phyloP scores from a whole-genome alignment of 2,113 vertebrate genomes.

The Leptodactylus fuscus region DNA sequence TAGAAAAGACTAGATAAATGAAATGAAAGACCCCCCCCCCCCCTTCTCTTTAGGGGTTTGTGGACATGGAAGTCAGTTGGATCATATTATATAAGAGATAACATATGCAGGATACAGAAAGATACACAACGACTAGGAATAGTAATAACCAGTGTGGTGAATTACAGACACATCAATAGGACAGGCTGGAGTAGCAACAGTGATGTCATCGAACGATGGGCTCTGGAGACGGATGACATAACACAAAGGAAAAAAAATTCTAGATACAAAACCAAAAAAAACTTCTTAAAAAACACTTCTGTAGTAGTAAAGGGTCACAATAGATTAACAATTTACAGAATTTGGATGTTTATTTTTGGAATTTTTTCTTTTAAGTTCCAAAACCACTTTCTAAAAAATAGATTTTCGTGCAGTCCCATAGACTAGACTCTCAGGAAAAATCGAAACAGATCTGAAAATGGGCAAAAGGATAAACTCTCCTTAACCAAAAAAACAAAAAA shows the following conservation, averaged over 20 bases:
- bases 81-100: neutral
- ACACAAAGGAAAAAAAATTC: neutral
- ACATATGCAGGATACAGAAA: neutral
- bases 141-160: neutral
- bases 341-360: neutral
- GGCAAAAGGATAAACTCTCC: neutral
- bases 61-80: neutral
- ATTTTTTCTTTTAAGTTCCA: no score
- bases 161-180: neutral
- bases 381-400: neutral
- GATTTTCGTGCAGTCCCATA: neutral
- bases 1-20: no score
- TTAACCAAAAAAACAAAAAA: neutral
- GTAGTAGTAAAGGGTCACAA: no score
- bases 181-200: neutral
- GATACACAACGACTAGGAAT: neutral
- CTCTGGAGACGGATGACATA: neutral
- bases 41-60: no score
- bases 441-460: neutral
- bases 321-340: no score
- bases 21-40: no score
- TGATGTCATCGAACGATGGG: neutral
- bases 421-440: neutral
- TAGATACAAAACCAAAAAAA: neutral
- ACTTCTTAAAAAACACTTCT: neutral